These are phyloP conservation scores for Conopomorpha cramerella DNA, from an alignment of 1,140 invertebrate species.

Conservation along the genomic window DNA sequence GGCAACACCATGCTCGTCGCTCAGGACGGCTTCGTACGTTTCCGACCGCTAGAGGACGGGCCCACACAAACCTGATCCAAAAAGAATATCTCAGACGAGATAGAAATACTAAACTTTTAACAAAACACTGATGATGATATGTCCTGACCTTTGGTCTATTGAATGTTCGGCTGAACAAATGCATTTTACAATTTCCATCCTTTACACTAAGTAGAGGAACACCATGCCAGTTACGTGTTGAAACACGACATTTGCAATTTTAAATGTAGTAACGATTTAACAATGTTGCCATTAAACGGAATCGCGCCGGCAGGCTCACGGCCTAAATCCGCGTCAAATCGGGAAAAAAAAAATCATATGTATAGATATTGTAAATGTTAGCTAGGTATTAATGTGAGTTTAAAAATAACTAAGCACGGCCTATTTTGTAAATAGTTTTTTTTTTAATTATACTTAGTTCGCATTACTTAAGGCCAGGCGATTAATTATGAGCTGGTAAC, in stretches of 20 bases:
- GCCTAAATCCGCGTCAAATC: no score
- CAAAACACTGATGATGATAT: neutral
- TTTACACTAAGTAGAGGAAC: neutral
- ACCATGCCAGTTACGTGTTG: neutral
- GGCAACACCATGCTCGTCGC: slow-evolving; percentile 77
- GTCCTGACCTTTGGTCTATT: neutral
- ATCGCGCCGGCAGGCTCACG: no score
- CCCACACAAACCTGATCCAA: slow-evolving; percentile 56
- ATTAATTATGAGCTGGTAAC: neutral
- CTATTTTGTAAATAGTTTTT: neutral
- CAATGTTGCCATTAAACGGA: no score
- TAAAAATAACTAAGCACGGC: neutral
- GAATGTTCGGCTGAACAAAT: neutral
- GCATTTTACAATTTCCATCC: neutral
- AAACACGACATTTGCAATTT: no score
- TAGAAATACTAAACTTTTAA: slow-evolving; percentile 39
- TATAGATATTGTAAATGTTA: slow-evolving; percentile 24
- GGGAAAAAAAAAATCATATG: neutral
- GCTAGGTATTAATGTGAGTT: neutral
- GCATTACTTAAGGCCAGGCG: neutral
- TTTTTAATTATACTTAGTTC: no score
- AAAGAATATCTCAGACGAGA: slow-evolving; percentile 28
- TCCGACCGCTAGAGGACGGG: slow-evolving; percentile 71
- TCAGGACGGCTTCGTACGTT: slow-evolving; percentile 83
- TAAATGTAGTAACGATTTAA: no score